Evolutionary conservation across 2,888 invertebrate species (phyloP).

Genomic region (Abrostola tripartita): DNA sequence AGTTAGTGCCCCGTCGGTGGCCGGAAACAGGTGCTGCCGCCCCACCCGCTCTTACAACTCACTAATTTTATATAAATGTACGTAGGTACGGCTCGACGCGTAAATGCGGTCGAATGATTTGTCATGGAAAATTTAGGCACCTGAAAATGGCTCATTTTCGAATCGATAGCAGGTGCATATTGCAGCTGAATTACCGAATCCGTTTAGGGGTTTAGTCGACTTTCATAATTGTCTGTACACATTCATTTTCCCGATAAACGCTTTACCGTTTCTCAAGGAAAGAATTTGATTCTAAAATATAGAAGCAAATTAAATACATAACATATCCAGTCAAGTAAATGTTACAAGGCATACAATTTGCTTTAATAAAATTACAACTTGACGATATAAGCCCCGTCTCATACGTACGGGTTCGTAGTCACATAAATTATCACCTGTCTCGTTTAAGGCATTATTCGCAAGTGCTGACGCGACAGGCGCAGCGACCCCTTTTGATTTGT

Average conservation of each 20-base stretch:
- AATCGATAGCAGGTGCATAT: conserved; percentile 27
- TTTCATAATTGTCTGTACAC: background rate
- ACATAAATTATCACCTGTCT: conserved; percentile 59
- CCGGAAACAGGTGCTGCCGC: conserved; percentile 79
- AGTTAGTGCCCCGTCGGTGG: conserved; percentile 77
- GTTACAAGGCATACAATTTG: background rate
- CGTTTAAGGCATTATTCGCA: conserved; percentile 57
- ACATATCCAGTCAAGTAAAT: background rate
- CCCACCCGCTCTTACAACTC: conserved; percentile 74
- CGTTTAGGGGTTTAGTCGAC: background rate
- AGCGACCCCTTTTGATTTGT: conserved; percentile 61
- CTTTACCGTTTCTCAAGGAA: background rate
- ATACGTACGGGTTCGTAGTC: conserved; percentile 8
- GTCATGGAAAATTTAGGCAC: conserved; percentile 53
- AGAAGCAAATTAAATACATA: background rate
- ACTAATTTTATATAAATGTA: conserved; percentile 76
- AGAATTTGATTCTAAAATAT: background rate
- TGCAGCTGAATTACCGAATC: conserved; percentile 15
- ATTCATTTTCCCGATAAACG: conserved; percentile 11
- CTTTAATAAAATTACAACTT: background rate
- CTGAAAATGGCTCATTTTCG: conserved; percentile 39
- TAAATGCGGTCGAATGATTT: conserved; percentile 54
- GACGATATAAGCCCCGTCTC: background rate
- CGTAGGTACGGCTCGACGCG: conserved; percentile 43
- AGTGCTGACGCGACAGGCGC: conserved; percentile 52